phyloP scores from a whole-genome alignment of 2,888 invertebrate species.

The Eremobia ochroleuca region DNA sequence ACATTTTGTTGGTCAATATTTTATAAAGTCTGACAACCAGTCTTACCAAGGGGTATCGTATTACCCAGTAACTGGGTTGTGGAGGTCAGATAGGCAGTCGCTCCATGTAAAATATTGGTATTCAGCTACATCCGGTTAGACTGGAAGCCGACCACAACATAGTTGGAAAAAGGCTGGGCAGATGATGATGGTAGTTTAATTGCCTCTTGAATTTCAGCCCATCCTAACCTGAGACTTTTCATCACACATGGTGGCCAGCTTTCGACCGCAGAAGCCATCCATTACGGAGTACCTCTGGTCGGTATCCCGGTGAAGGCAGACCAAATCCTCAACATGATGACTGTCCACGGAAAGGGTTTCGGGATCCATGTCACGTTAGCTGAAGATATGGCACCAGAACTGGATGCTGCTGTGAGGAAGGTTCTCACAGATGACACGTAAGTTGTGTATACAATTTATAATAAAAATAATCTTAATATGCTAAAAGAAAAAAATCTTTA shows the following conservation, averaged over 20 bases:
- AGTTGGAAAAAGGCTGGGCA: too few species aligned
- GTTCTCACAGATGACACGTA: slow-evolving; percentile 71
- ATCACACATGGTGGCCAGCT: slow-evolving; percentile 85
- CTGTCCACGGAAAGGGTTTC: slow-evolving; percentile 77
- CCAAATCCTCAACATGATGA: slow-evolving; percentile 79
- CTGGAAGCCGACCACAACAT: too few species aligned
- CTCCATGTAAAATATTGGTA: too few species aligned
- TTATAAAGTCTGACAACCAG: too few species aligned
- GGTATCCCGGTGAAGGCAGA: slow-evolving; percentile 82
- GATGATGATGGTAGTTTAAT: too few species aligned
- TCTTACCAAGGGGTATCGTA: too few species aligned
- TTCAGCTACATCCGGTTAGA: too few species aligned
- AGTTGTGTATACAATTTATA: slow-evolving; percentile 51
- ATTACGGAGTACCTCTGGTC: slow-evolving; percentile 83
- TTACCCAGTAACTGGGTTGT: too few species aligned
- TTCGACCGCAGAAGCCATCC: slow-evolving; percentile 82
- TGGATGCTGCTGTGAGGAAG: slow-evolving; percentile 75
- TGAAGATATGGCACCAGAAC: slow-evolving; percentile 72
- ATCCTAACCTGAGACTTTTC: slow-evolving; percentile 80
- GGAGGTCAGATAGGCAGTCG: too few species aligned
- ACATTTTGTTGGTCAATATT: too few species aligned
- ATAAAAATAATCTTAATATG: not conserved
- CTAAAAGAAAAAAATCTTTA: not conserved
- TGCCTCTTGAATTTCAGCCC: slow-evolving; percentile 70
- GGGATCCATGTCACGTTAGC: slow-evolving; percentile 73